A percentile compares a stretch with the other conserved stretches of the same genome.
Evolutionary conservation across 1,140 invertebrate species (phyloP).

Genomic region (Lordiphosa mommai): DNA sequence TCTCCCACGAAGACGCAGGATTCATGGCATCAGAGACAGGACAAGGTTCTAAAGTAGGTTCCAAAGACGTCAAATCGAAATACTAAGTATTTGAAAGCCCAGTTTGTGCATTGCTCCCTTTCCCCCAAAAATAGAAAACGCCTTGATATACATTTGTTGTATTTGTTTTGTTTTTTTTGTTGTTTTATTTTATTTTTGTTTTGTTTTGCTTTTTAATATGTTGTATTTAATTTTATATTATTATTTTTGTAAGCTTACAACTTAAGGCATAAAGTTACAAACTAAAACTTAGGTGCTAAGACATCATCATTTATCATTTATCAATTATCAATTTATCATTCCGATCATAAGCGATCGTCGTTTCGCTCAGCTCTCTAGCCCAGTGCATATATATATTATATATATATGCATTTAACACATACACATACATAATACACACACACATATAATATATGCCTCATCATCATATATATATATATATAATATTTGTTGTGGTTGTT

Average conservation of each 20-base stretch:
- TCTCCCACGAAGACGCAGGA: too few relatives aligned
- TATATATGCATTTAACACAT: too few relatives aligned
- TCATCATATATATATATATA: constrained; percentile 30
- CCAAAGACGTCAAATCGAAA: too few relatives aligned
- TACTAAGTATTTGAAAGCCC: too few relatives aligned
- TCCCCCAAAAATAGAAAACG: constrained; percentile 11
- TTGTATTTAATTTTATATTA: constrained; percentile 73
- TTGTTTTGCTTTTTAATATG: constrained; percentile 73
- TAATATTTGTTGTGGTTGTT: constrained; percentile 19
- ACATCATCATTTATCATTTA: constrained; percentile 42
- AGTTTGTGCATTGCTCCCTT: too few relatives aligned
- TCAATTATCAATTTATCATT: constrained; percentile 39
- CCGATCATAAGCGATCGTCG: too few relatives aligned
- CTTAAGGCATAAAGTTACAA: constrained; percentile 77
- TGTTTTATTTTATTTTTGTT: constrained; percentile 49
- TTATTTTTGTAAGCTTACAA: constrained; percentile 77
- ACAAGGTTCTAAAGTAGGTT: too few relatives aligned
- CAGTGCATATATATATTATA: constrained; percentile 24
- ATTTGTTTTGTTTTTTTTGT: constrained; percentile 45
- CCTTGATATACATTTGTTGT: constrained; percentile 62
- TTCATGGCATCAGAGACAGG: too few relatives aligned
- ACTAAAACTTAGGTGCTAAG: constrained; percentile 72
- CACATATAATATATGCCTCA: constrained; percentile 15
- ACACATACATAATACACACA: constrained; percentile 33
- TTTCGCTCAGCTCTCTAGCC: constrained; percentile 42